phyloP scores from a whole-genome alignment of 2,797 vertebrate species.

The Mallotus villosus region DNA sequence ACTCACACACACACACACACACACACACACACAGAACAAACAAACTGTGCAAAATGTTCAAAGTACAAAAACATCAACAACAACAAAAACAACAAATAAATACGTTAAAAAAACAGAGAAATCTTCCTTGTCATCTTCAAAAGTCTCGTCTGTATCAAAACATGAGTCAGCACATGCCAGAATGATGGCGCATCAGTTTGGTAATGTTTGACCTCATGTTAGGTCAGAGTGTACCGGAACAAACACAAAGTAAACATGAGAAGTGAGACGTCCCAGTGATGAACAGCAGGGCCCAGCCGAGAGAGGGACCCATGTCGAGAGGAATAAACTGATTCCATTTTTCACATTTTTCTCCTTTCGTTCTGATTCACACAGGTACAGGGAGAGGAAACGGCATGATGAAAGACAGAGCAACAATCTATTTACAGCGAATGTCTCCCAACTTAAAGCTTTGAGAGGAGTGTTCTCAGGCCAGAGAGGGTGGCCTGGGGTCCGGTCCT shows the following conservation, averaged over 20 bases:
- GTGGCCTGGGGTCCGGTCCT: conserved; percentile 50
- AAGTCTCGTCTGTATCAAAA: conserved; percentile 51
- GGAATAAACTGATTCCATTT: too few species aligned
- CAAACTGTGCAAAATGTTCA: conserved; percentile 68
- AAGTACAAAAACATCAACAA: conserved; percentile 44
- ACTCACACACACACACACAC: conserved; percentile 35
- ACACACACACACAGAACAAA: conserved; percentile 44
- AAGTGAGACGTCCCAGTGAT: neutral
- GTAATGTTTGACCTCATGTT: neutral
- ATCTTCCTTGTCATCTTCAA: conserved; percentile 32
- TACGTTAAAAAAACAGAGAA: conserved; percentile 21
- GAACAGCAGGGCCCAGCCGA: neutral
- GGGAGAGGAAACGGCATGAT: conserved; percentile 6
- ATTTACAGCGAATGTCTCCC: conserved; percentile 67
- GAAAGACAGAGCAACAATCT: conserved; percentile 40
- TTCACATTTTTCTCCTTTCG: neutral
- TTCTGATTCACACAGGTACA: conserved; percentile 19
- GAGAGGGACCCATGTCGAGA: neutral
- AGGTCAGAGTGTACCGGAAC: neutral
- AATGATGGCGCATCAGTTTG: conserved; percentile 19
- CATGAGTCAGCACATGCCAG: conserved; percentile 54
- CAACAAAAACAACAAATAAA: conserved; percentile 40
- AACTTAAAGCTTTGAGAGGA: conserved; percentile 52
- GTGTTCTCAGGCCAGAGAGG: conserved; percentile 35
- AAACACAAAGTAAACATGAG: conserved; percentile 19